Percentiles rank a stretch among this genome's conserved stretches.
Conservation (phyloP, 1,140 invertebrate species). For the Microplitis demolitor region DNA sequence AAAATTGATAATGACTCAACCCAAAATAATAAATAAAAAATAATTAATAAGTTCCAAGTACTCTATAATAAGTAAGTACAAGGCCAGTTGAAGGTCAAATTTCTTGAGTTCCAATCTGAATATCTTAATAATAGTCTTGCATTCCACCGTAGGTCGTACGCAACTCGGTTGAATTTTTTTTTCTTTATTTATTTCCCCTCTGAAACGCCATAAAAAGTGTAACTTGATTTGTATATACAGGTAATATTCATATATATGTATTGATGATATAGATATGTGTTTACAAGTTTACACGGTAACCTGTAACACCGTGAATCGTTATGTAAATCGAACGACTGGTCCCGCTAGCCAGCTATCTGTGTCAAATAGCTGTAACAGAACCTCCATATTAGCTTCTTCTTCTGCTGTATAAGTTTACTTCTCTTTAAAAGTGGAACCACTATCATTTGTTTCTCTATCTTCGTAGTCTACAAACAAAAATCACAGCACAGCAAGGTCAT, state of each 20-base stretch:
- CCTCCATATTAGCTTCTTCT: neutral
- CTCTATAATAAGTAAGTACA: neutral
- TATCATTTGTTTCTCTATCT: no score
- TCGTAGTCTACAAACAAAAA: no score
- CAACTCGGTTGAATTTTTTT: neutral
- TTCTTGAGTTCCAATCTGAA: neutral
- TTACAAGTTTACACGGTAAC: neutral
- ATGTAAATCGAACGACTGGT: conserved; percentile 41
- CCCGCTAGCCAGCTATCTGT: conserved; percentile 47
- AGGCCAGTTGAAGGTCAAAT: neutral
- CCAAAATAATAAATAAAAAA: no score
- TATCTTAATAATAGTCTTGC: neutral
- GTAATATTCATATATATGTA: neutral
- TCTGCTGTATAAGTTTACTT: neutral
- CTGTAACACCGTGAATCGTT: conserved; percentile 25
- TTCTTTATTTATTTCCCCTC: no score
- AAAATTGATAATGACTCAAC: no score
- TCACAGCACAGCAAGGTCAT: no score
- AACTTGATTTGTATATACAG: neutral
- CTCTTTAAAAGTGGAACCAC: no score
- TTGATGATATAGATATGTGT: neutral
- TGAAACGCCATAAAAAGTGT: neutral
- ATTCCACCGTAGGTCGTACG: neutral
- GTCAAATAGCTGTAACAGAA: conserved; percentile 48
- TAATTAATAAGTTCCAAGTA: no score